Percentiles rank a stretch among this genome's conserved stretches.
phyloP scores from a whole-genome alignment of 2,888 invertebrate species.

The Drosophila maculinotata region DNA sequence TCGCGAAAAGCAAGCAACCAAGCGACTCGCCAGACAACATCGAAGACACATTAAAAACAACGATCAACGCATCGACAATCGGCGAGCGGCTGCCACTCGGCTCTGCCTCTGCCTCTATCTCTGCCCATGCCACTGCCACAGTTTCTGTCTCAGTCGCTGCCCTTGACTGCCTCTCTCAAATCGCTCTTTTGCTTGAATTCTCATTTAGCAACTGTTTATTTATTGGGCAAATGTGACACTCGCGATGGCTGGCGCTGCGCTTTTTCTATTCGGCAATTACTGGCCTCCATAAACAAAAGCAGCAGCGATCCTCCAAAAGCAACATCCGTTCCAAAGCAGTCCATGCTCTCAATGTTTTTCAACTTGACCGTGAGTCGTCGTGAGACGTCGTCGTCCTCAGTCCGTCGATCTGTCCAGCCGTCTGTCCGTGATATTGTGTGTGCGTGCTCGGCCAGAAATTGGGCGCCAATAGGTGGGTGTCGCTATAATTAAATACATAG shows the following conservation, averaged over 20 bases:
- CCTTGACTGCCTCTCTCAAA: slow-evolving; percentile 61
- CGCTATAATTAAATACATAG: slow-evolving; percentile 76
- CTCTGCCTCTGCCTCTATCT: slow-evolving; percentile 25
- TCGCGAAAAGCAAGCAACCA: slow-evolving; percentile 52
- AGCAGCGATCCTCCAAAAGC: slow-evolving; percentile 14
- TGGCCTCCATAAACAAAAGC: slow-evolving; percentile 59
- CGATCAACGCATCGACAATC: slow-evolving; percentile 63
- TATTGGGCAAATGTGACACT: slow-evolving; percentile 81
- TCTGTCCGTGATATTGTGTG: slow-evolving; percentile 60
- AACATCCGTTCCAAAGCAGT: slow-evolving; percentile 45
- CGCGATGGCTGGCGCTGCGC: slow-evolving; percentile 22
- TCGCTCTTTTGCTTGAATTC: slow-evolving; percentile 29
- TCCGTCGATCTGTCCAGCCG: slow-evolving; percentile 9
- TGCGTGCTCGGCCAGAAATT: slow-evolving; percentile 58
- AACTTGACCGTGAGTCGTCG: slow-evolving; percentile 76
- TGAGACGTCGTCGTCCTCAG: slow-evolving; percentile 46
- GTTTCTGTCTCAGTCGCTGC: slow-evolving; percentile 32
- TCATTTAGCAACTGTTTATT: slow-evolving; percentile 45
- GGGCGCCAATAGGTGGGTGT: slow-evolving; percentile 82
- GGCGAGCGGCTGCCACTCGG: slow-evolving; percentile 52
- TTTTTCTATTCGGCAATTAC: slow-evolving; percentile 1
- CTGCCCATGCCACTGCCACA: background rate
- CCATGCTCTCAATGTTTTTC: slow-evolving; percentile 75
- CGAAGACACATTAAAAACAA: slow-evolving; percentile 71
- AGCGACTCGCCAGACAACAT: slow-evolving; percentile 60